Evolutionary conservation across 2,888 invertebrate genomes (phyloP).

Genomic region (Sicus ferrugineus): DNA sequence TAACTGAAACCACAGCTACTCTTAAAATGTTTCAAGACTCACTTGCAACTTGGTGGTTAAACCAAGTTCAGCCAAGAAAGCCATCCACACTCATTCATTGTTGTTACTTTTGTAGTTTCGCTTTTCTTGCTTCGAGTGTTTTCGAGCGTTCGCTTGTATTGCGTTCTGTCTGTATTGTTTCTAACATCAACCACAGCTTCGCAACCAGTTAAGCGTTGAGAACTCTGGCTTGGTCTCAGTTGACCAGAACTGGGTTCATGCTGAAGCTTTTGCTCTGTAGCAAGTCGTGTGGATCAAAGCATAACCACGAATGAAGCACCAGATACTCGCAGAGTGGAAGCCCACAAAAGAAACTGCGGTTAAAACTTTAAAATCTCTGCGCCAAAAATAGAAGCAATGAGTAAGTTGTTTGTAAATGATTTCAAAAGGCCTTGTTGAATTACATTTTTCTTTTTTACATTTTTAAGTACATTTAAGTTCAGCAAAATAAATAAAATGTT

Average conservation of each 20-base stretch:
- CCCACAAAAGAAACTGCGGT: background rate
- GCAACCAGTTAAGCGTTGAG: conserved; percentile 31
- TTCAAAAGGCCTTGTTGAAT: no score
- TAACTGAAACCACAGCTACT: conserved; percentile 46
- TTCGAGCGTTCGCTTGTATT: background rate
- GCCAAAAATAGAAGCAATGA: background rate
- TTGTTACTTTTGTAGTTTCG: background rate
- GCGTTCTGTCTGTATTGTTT: conserved; percentile 4
- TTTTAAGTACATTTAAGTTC: no score
- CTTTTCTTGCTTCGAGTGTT: background rate
- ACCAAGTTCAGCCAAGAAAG: conserved; percentile 15
- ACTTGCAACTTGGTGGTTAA: conserved; percentile 1
- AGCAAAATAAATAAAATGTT: no score
- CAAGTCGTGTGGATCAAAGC: background rate
- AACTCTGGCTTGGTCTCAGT: conserved; percentile 28
- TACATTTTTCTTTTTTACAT: no score
- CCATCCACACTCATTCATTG: conserved; percentile 8
- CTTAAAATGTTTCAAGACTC: conserved; percentile 41
- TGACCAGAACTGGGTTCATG: conserved; percentile 25
- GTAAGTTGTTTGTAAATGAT: no score
- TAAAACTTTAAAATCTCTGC: background rate
- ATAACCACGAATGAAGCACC: conserved; percentile 6
- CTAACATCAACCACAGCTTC: conserved; percentile 11
- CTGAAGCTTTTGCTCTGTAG: conserved; percentile 11
- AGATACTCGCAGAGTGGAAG: background rate